phyloP scores from a whole-genome alignment of 2,888 invertebrate genomes.

The Heliothis peltigera region DNA sequence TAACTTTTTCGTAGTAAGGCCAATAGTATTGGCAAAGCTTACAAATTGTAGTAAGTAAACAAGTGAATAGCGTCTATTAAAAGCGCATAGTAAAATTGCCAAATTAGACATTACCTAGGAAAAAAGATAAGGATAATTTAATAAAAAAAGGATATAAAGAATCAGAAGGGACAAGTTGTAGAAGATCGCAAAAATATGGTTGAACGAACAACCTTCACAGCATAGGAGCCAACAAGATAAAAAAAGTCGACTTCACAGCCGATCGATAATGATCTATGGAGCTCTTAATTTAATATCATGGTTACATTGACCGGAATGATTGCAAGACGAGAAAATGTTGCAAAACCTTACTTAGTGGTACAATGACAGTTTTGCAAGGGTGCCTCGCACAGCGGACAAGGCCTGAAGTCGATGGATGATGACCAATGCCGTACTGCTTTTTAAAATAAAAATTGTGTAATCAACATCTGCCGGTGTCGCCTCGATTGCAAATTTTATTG shows the following conservation, averaged over 20 bases:
- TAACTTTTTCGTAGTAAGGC: no score
- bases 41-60: no score
- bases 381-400: slow-evolving; percentile 52
- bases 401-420: slow-evolving; percentile 55
- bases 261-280: slow-evolving; percentile 25
- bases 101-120: no score
- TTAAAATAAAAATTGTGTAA: slow-evolving; percentile 47
- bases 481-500: slow-evolving; percentile 36
- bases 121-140: no score
- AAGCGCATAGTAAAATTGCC: no score
- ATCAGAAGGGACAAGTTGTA: not conserved
- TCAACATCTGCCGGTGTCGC: slow-evolving; percentile 25
- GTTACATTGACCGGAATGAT: slow-evolving; percentile 43
- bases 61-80: no score
- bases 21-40: no score
- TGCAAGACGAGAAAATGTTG: slow-evolving; percentile 52
- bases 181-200: not conserved
- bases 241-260: slow-evolving; percentile 1
- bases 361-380: slow-evolving; percentile 70
- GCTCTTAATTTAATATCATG: slow-evolving; percentile 22
- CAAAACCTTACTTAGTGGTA: slow-evolving; percentile 60
- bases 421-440: slow-evolving; percentile 39
- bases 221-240: slow-evolving; percentile 1
- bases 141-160: not conserved
- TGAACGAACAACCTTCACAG: not conserved